Conservation (phyloP, 2,888 invertebrate genomes). For the Ophion costatus region DNA sequence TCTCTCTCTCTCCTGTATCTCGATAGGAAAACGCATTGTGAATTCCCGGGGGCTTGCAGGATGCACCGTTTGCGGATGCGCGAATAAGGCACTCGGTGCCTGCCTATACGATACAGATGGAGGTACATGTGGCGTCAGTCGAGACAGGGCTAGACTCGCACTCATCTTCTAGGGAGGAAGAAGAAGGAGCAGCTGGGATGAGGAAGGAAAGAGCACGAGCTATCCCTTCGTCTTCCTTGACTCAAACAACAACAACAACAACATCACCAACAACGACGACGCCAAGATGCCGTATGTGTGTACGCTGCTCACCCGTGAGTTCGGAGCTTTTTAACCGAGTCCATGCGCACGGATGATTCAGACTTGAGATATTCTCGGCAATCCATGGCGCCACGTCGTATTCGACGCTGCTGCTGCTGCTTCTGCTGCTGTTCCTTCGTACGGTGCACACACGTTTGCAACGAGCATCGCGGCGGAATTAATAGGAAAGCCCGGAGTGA, state of each 20-base stretch:
- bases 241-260: conserved; percentile 47
- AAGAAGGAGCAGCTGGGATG: conserved; percentile 44
- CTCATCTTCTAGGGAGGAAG: conserved; percentile 55
- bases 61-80: conserved; percentile 39
- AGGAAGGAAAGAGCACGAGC: conserved; percentile 31
- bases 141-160: conserved; percentile 35
- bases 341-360: conserved; percentile 75
- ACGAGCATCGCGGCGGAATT: conserved; percentile 59
- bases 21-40: conserved; percentile 61
- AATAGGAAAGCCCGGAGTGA: conserved; percentile 66
- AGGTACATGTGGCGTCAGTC: conserved; percentile 43
- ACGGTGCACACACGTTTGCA: conserved; percentile 13
- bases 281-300: conserved; percentile 45
- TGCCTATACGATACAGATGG: conserved; percentile 2
- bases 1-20: conserved; percentile 28
- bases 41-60: conserved; percentile 61
- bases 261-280: conserved; percentile 17
- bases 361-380: conserved; percentile 79
- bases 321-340: conserved; percentile 62
- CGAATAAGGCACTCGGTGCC: conserved; percentile 7
- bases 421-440: conserved; percentile 75
- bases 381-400: conserved; percentile 77
- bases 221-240: conserved; percentile 41
- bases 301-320: conserved; percentile 38
- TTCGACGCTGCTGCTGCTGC: conserved; percentile 70